Conservation (phyloP, 1,140 invertebrate species). For the Teleopsis dalmanni region DNA sequence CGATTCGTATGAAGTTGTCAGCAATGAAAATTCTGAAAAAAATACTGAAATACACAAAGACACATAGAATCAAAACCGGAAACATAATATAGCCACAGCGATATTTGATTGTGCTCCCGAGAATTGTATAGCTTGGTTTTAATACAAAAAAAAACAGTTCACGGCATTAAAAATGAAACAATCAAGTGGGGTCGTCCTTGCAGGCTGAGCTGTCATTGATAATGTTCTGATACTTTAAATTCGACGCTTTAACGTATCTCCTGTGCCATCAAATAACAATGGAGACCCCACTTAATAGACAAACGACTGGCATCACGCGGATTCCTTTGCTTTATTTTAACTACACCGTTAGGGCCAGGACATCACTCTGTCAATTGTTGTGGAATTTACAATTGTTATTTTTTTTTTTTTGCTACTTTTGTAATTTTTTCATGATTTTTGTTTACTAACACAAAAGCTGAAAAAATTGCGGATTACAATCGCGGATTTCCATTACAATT, state of each 20-base stretch:
- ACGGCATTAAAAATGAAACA: slow-evolving; percentile 9
- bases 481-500: slow-evolving; percentile 43
- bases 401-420: slow-evolving; percentile 19
- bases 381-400: background rate
- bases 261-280: no score
- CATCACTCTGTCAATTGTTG: slow-evolving; percentile 2
- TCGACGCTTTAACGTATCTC: slow-evolving; percentile 1
- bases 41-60: no score
- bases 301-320: no score
- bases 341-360: no score
- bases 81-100: slow-evolving; percentile 6
- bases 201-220: slow-evolving; percentile 3
- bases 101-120: slow-evolving; percentile 11
- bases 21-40: no score
- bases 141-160: slow-evolving; percentile 3
- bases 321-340: no score
- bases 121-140: slow-evolving; percentile 5
- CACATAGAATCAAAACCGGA: no score
- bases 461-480: slow-evolving; percentile 45
- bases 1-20: background rate
- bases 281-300: no score
- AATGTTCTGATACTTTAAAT: slow-evolving; percentile 14
- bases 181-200: slow-evolving; percentile 10
- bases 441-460: slow-evolving; percentile 31
- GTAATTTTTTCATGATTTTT: background rate